Percentiles rank a stretch among this genome's conserved stretches.
Evolutionary conservation across 2,113 vertebrate genomes (phyloP).

Genomic region (Nibea albiflora): DNA sequence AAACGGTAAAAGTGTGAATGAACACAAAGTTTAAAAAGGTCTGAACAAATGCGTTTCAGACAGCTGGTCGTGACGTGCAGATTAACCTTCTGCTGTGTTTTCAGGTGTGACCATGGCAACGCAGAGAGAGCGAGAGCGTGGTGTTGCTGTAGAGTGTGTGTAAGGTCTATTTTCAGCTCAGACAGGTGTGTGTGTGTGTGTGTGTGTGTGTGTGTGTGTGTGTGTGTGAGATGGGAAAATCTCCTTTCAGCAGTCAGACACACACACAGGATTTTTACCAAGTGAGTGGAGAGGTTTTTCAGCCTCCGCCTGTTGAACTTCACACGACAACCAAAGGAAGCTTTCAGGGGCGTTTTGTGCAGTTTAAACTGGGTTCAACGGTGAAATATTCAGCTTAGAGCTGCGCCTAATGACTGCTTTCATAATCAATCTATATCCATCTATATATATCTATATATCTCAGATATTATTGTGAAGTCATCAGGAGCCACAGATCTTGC

Average conservation of each 20-base stretch:
- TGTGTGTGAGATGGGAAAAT: conserved; percentile 8
- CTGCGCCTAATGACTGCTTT: background rate
- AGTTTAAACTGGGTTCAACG: too few relatives aligned
- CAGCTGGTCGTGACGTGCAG: conserved; percentile 3
- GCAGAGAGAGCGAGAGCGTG: background rate
- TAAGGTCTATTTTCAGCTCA: conserved; percentile 40
- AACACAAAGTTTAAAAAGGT: background rate
- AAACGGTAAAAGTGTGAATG: background rate
- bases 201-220: conserved; percentile 15
- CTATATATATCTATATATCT: too few relatives aligned
- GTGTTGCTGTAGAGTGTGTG: conserved; percentile 1
- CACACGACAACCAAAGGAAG: background rate
- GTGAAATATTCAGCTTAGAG: too few relatives aligned
- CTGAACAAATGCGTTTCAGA: background rate
- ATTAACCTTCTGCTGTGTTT: conserved; percentile 35
- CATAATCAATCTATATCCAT: too few relatives aligned
- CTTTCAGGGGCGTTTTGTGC: background rate
- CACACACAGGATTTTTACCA: background rate
- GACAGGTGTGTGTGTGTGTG: conserved; percentile 9
- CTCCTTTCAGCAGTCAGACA: background rate
- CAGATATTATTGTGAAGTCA: too few relatives aligned
- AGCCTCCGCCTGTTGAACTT: background rate
- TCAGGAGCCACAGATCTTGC: background rate
- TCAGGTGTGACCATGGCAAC: conserved; percentile 30
- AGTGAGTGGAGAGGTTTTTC: background rate